phyloP scores from a whole-genome alignment of 2,797 vertebrate genomes.

The Coilia nasus region DNA sequence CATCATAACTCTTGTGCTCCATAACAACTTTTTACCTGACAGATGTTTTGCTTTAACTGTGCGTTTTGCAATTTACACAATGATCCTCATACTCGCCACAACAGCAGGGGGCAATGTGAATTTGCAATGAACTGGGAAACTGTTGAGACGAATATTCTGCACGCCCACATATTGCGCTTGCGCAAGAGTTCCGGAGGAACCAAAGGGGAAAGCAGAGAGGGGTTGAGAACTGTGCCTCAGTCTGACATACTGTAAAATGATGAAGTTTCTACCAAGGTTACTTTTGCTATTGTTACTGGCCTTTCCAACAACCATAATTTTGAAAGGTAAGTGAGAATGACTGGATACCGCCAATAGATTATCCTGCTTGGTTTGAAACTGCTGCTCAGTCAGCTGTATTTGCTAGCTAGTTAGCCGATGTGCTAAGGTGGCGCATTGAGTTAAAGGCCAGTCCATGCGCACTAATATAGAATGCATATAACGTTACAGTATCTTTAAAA shows the following conservation, averaged over 20 bases:
- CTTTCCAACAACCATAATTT: constrained; percentile 66
- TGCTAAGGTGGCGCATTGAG: constrained; percentile 16
- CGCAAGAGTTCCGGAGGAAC: constrained; percentile 5
- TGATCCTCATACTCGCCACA: not conserved
- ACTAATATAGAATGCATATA: not conserved
- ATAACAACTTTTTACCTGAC: too few relatives aligned
- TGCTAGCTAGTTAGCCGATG: not conserved
- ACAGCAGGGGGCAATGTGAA: not conserved
- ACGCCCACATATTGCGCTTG: constrained; percentile 51
- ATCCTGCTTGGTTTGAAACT: not conserved
- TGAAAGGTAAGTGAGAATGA: constrained; percentile 61
- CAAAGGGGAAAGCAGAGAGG: constrained; percentile 1
- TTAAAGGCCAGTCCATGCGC: constrained; percentile 4
- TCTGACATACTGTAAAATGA: constrained; percentile 57
- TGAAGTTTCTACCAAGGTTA: constrained; percentile 71
- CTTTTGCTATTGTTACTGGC: constrained; percentile 69
- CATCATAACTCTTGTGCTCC: too few relatives aligned
- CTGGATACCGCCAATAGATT: not conserved
- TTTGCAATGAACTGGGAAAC: not conserved
- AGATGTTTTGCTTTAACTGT: too few relatives aligned
- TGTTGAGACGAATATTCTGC: not conserved
- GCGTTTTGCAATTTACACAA: not conserved
- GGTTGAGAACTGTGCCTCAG: not conserved
- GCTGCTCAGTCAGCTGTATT: not conserved
- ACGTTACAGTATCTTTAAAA: not conserved